Conservation (phyloP, 92 coral and sea anemone species). For the Parazoanthus swiftii region DNA sequence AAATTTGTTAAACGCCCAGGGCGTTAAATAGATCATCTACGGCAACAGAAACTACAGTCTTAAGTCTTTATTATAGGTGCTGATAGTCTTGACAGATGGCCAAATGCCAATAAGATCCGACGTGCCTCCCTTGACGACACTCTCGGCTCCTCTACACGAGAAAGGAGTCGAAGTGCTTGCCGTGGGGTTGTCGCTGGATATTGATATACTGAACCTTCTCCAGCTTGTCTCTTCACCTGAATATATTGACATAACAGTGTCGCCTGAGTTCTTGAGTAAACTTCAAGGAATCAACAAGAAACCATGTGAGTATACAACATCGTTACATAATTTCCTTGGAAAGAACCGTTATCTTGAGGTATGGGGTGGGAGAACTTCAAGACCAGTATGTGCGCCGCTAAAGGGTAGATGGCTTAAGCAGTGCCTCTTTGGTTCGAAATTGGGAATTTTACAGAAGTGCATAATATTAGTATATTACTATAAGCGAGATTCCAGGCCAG, state of each 20-base stretch:
- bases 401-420: too few species aligned
- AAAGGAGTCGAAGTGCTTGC: slow-evolving; percentile 7
- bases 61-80: background rate
- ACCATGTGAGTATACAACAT: slow-evolving; percentile 7
- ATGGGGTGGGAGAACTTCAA: too few species aligned
- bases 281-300: slow-evolving; percentile 22
- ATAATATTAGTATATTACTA: too few species aligned
- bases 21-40: too few species aligned
- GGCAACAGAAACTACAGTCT: background rate
- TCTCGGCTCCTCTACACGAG: background rate
- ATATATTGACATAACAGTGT: background rate
- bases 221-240: background rate
- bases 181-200: background rate
- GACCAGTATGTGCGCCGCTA: too few species aligned
- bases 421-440: too few species aligned
- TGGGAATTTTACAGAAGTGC: too few species aligned
- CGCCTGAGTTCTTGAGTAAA: slow-evolving; percentile 11
- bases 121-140: background rate
- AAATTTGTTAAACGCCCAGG: too few species aligned
- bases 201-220: background rate
- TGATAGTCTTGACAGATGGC: slow-evolving; percentile 19
- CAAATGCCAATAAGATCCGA: background rate
- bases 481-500: too few species aligned
- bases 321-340: too few species aligned
- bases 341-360: too few species aligned